These are phyloP conservation scores for Argynnis bischoffii DNA, from an alignment of 2,888 invertebrate species.

Conservation along the genomic window DNA sequence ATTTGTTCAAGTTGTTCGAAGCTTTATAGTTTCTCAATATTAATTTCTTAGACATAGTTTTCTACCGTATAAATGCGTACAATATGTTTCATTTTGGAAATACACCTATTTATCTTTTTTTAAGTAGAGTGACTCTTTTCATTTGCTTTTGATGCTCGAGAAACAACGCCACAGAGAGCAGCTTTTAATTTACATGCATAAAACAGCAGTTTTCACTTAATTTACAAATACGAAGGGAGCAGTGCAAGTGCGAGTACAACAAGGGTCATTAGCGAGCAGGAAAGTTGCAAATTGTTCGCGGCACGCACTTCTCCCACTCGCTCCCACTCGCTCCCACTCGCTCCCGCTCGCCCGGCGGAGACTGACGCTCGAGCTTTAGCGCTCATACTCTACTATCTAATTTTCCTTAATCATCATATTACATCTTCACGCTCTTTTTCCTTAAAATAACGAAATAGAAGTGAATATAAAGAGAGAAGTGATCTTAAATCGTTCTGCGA, in stretches of 20 bases:
- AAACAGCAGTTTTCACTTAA: slow-evolving; percentile 18
- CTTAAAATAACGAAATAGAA: no score
- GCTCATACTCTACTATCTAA: background rate
- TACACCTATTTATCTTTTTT: no score
- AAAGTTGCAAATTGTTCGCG: slow-evolving; percentile 32
- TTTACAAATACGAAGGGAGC: slow-evolving; percentile 11
- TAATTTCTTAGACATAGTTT: no score
- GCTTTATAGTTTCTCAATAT: background rate
- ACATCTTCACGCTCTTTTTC: no score
- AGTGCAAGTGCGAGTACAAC: slow-evolving; percentile 7
- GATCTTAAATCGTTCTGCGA: no score
- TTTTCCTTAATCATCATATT: background rate
- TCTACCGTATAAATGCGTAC: no score
- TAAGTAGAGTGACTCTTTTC: no score
- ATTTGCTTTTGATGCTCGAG: no score
- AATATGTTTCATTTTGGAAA: no score
- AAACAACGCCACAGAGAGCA: no score
- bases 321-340: slow-evolving; percentile 31
- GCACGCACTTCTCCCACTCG: slow-evolving; percentile 32
- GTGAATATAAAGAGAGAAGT: no score
- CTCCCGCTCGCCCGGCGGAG: slow-evolving; percentile 28
- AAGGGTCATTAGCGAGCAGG: slow-evolving; percentile 22
- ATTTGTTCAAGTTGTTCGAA: background rate
- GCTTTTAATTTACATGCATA: background rate
- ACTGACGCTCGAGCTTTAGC: slow-evolving; percentile 11